These are phyloP conservation scores for Argyresthia goedartella DNA, from an alignment of 2,888 invertebrate genomes.

Conservation along the genomic window DNA sequence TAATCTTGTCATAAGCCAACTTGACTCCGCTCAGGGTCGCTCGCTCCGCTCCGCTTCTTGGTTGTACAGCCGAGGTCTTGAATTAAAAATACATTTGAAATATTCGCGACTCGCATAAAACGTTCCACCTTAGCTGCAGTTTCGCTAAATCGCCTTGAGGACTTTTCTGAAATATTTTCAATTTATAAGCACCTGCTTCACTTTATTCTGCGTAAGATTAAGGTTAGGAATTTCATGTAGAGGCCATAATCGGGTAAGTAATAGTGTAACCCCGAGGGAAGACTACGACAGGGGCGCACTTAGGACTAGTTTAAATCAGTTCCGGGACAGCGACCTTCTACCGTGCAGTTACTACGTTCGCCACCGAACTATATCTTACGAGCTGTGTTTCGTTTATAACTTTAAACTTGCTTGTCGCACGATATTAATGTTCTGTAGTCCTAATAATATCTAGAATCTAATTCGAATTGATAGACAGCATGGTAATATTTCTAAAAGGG, in stretches of 20 bases:
- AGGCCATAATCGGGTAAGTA: not conserved
- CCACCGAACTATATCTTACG: not conserved
- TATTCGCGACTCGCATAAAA: not conserved
- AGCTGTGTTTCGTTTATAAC: not conserved
- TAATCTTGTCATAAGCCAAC: constrained; percentile 29
- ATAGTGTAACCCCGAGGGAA: not conserved
- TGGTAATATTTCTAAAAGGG: too few species aligned
- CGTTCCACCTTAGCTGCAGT: not conserved
- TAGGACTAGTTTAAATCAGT: not conserved
- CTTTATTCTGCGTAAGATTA: not conserved
- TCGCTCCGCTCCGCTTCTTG: constrained; percentile 22
- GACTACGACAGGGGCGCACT: not conserved
- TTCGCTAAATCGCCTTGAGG: not conserved
- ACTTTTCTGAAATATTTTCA: not conserved
- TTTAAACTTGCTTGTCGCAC: not conserved
- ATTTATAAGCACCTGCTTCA: too few species aligned
- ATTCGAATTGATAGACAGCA: too few species aligned
- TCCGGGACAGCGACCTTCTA: constrained; percentile 1
- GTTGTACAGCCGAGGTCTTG: constrained; percentile 11
- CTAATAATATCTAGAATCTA: too few species aligned
- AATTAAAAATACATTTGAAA: constrained; percentile 3
- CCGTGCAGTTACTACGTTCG: not conserved
- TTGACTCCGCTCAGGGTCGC: constrained; percentile 19
- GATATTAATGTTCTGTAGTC: not conserved
- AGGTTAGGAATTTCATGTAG: too few species aligned